phyloP scores from a whole-genome alignment of 2,113 vertebrate genomes.

The Macrotus californicus region DNA sequence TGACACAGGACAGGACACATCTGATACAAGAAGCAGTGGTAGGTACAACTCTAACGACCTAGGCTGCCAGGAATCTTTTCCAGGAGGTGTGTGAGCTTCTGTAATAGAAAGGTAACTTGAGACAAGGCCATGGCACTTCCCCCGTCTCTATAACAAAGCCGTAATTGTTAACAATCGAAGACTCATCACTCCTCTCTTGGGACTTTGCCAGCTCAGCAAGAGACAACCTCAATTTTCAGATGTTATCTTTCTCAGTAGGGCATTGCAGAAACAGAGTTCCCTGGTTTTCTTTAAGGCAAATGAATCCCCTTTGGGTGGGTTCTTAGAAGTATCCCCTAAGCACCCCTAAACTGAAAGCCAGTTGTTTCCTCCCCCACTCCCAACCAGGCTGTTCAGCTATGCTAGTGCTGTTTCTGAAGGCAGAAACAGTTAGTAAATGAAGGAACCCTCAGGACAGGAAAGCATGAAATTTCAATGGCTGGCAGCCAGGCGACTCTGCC shows the following conservation, averaged over 20 bases:
- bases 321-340: neutral
- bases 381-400: neutral
- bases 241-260: conserved; percentile 50
- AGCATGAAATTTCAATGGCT: conserved; percentile 37
- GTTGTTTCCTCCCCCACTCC: neutral
- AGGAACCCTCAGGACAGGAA: conserved; percentile 45
- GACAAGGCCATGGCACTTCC: conserved; percentile 13
- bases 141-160: conserved; percentile 61
- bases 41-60: neutral
- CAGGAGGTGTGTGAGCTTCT: neutral
- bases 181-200: conserved; percentile 54
- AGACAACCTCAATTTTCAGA: conserved; percentile 63
- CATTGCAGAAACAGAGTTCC: conserved; percentile 34
- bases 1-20: neutral
- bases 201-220: conserved; percentile 53
- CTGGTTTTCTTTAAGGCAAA: conserved; percentile 35
- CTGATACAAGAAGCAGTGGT: neutral
- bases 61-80: conserved; percentile 13
- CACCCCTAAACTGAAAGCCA: neutral
- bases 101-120: conserved; percentile 22
- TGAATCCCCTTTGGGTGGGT: neutral
- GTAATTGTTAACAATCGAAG: conserved; percentile 61
- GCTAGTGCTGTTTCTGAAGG: conserved; percentile 37
- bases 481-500: conserved; percentile 34
- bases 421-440: conserved; percentile 39